Base-by-base conservation (phyloP, 2,888 invertebrate genomes). In the Linnaemya tessellans region DNA sequence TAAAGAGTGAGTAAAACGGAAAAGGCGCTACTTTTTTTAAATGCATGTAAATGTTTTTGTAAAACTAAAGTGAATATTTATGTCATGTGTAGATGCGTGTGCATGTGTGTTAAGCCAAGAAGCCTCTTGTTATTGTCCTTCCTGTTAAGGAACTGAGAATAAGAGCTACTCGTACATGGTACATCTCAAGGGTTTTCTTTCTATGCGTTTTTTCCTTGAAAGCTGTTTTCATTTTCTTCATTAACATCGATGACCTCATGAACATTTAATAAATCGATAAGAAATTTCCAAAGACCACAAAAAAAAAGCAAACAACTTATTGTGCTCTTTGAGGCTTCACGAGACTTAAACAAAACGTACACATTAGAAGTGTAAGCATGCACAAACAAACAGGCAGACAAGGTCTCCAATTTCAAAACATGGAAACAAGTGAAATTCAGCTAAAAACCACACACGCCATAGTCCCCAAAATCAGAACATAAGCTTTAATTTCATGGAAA, bases 181-280 rank as follows among this genome's bases (percentile, higher is more conserved):
- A 35, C 13, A 25, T 64, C 41, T 41, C 38, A 64, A 41, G 58
- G 38, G n/a, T 0, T 54, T 54, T 54, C 30, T 18, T 54, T n/a
- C 46, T 15, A 70, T n/a, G 49, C 25, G 68, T 60, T 30, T 13
- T 43, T 77, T 43, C 20, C 58, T 67, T 51, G 38, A 81, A 10
- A 15, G 11, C n/a, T 25, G 4, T 49, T 84, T 74, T 58, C 46
- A 60, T 46, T 65, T 64, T 51, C 22, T 60, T 71, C 49, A 22
- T 60, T 43, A 75, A 46, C 71, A 75, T 80, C 51, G 82, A 58
- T 85, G 82, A 85, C 82, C 79, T 85, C 85, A 85, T 80, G 43
- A 46, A 46, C 35, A 74, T 56, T 79, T 84, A 73, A 74, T 78
- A 82, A 85, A 82, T 82, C 85, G 58, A 85, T 85, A 85, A 70